Base-by-base conservation (phyloP, 2,797 vertebrate genomes). In the Sebastes vulpes region DNA sequence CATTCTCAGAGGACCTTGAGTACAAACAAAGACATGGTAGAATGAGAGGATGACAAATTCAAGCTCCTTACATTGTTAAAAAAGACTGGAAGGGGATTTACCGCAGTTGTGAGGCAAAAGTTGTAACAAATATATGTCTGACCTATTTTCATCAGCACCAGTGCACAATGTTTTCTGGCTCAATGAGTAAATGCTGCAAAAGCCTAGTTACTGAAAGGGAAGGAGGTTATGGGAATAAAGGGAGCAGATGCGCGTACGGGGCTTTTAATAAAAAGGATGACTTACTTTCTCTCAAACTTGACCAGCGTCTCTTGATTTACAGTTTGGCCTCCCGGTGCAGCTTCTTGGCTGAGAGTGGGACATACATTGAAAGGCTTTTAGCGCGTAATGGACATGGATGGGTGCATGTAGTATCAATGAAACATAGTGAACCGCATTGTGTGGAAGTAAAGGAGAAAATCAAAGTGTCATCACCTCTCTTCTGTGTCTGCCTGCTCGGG, bases 201-300 rank as follows among this genome's bases (percentile, higher is more conserved):
- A 85, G 81, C 75, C 86, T 61, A 7, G 72, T 87, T 84, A 63
- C 80, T 85, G 82, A 86, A 85, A 89, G 71, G 73, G 81, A 82
- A 90, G 63, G 73, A 81, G 89, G 89, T 85, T 90, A 84, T 11
- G 50, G 79, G 79, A 72, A 88, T 85, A 92, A 92, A 89, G 82
- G 85, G 72, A 82, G 72, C 58, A 68, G 72, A 70, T 65, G 54
- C 38, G 26, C 78, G 76, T 61, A 52, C n/a, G 0, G 26, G 42
- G 85, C 85, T 88, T 85, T 90, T 73, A 87, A 87, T 74, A 87
- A 86, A 90, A 28, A 28, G 84, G 58, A 81, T 81, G 86, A 94
- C 95, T 94, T 91, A 95, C 95, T 94, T 94, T 77, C 83, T 92
- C 84, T 96, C 93, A 77, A 94, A 95, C 87, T 28, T 94, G 94